These are phyloP conservation scores for Mirza zaza DNA, from an alignment of 2,113 vertebrate species.

Conservation along the genomic window DNA sequence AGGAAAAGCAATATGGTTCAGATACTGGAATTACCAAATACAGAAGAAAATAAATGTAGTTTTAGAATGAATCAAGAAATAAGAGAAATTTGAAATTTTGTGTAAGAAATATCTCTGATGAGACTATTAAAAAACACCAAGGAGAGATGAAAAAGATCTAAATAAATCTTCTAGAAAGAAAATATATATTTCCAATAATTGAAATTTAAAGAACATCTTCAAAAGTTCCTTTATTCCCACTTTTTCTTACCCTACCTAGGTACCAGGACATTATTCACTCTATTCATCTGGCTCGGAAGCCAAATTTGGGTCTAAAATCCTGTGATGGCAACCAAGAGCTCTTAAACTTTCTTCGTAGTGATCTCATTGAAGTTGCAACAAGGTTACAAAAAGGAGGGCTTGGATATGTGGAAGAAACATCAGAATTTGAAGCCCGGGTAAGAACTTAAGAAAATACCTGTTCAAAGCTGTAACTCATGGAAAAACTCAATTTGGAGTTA, in stretches of 20 bases:
- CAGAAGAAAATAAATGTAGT: background rate
- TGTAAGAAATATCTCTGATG: background rate
- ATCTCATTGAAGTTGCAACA: conserved; percentile 96
- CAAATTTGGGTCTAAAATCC: conserved; percentile 89
- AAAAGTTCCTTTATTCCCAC: background rate
- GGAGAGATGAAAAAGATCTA: background rate
- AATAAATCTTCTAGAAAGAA: background rate
- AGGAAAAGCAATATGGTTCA: background rate
- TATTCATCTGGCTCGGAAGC: conserved; percentile 92
- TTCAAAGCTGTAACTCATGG: background rate
- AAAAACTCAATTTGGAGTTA: background rate
- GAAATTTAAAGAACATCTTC: background rate
- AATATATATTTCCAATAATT: background rate
- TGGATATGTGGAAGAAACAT: conserved; percentile 93
- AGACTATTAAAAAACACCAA: background rate
- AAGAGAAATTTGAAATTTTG: background rate
- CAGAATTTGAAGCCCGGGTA: conserved; percentile 92
- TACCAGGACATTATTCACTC: conserved; percentile 96
- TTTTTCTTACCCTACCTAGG: conserved; percentile 76
- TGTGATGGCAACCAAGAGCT: conserved; percentile 94
- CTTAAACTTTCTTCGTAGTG: conserved; percentile 92
- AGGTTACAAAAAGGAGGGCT: conserved; percentile 96
- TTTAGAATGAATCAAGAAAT: conserved; percentile 14
- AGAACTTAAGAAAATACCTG: conserved; percentile 30
- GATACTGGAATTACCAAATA: background rate